These are phyloP conservation scores for Etheostoma perlongum DNA, from an alignment of 2,797 vertebrate genomes.

Conservation along the genomic window DNA sequence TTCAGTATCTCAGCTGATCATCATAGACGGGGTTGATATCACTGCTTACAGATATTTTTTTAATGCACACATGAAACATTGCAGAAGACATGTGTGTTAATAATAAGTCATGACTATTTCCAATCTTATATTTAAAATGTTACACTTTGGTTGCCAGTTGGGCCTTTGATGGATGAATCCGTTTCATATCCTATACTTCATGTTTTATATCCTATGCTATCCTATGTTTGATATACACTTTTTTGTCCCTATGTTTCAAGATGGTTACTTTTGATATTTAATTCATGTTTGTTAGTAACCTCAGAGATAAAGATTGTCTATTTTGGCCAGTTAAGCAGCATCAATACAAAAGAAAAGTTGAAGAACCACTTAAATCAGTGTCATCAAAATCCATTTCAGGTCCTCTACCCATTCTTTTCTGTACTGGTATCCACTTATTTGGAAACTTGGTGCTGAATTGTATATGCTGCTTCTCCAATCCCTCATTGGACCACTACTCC, in stretches of 20 bases:
- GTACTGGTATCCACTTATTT: no score
- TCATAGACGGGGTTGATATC: constrained; percentile 44
- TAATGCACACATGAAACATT: constrained; percentile 41
- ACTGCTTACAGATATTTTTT: constrained; percentile 31
- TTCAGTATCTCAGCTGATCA: constrained; percentile 51
- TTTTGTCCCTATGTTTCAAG: neutral
- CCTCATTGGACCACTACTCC: no score
- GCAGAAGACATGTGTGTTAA: constrained; percentile 1
- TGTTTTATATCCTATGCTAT: neutral
- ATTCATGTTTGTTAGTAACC: neutral
- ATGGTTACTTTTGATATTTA: neutral
- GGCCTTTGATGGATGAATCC: neutral
- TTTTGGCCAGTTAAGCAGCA: constrained; percentile 18
- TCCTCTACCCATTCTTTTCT: neutral
- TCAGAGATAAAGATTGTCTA: neutral
- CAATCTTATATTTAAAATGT: neutral
- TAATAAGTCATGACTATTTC: neutral
- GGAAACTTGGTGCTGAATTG: no score
- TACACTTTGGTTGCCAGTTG: constrained; percentile 1
- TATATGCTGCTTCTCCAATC: no score
- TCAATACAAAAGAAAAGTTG: constrained; percentile 20
- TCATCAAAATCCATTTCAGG: constrained; percentile 29
- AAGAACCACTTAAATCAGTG: constrained; percentile 21
- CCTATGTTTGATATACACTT: neutral
- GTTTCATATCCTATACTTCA: neutral